Base-by-base conservation (phyloP, 64 coral and sea anemone genomes). In the Hydrozoanthus tunicans region DNA sequence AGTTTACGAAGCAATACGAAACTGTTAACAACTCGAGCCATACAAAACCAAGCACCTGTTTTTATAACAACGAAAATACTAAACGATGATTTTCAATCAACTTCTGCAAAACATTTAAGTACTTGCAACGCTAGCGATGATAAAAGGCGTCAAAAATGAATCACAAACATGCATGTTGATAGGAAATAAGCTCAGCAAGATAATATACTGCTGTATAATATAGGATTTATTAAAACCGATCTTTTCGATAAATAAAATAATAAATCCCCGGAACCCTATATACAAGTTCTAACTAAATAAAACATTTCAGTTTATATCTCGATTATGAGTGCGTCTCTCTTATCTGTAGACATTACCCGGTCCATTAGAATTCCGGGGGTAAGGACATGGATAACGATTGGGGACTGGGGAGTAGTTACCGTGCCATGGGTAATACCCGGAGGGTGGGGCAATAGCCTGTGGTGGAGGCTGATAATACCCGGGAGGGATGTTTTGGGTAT, bases 371-470 rank as follows among this genome's bases (percentile, higher is more conserved):
- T 59, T 73, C 17, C 84, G 56, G 14, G 69, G 9, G 56, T 74
- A 88, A 20, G 55, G 68, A 26, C 70, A 75, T 17, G 84, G 56
- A 5, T 88, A 88, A 5, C 69, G 74, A 56, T 56, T 70, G 55
- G 70, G 67, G 66, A 93, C 9, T 43, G 76, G 62, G 12, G 86
- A 86, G 62, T 90, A 93, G 66, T 59, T 90, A 25, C 77, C 66
- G 53, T 58, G 57, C 92, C 92, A 93, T 25, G 89, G 58, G 92
- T 90, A 93, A 77, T 81, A 93, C 6, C 85, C 92, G 53, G 81
- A 10, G 20, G 91, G 17, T 53, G 91, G 62, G 68, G 68, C 4
- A 27, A 60, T 73, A 53, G 54, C 51, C 59, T 79, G 92, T 13
- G 64, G 81, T 7, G 78, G 58, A 54, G 89, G 81, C 23, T 71